phyloP scores from a whole-genome alignment of 2,888 invertebrate genomes.

The Nipponacmea schrenckii region DNA sequence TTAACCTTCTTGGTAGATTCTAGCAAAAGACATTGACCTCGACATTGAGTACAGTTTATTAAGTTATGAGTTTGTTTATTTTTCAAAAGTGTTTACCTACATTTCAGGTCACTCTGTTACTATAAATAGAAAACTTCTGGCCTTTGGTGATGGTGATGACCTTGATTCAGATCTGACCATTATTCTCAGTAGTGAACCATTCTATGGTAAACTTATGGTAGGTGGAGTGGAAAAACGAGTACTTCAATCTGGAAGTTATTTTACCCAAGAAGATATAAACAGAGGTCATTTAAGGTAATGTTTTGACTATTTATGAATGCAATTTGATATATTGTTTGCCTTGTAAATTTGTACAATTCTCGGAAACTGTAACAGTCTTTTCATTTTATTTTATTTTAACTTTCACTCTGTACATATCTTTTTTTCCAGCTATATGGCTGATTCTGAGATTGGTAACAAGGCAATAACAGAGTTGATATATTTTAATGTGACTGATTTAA shows the following conservation, averaged over 20 bases:
- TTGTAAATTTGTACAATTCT: neutral
- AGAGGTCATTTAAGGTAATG: slow-evolving; percentile 23
- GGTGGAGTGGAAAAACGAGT: slow-evolving; percentile 25
- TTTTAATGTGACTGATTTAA: slow-evolving; percentile 60
- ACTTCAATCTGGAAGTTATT: slow-evolving; percentile 41
- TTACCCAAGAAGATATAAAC: slow-evolving; percentile 58
- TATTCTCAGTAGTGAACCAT: slow-evolving; percentile 36
- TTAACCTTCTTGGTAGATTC: too few species aligned
- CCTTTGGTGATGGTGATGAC: slow-evolving; percentile 54
- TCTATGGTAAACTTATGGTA: slow-evolving; percentile 49
- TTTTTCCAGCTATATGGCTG: slow-evolving; percentile 48
- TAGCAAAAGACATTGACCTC: too few species aligned
- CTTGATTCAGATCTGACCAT: slow-evolving; percentile 43
- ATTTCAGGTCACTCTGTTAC: slow-evolving; percentile 43
- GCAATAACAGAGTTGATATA: slow-evolving; percentile 54
- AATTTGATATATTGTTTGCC: neutral
- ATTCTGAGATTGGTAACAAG: slow-evolving; percentile 56
- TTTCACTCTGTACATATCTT: too few species aligned
- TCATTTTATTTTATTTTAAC: too few species aligned
- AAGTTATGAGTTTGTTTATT: too few species aligned
- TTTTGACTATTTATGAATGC: neutral
- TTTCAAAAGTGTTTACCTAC: too few species aligned
- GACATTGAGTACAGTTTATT: too few species aligned
- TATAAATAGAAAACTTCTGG: slow-evolving; percentile 43
- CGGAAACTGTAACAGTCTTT: neutral